phyloP scores from a whole-genome alignment of 2,113 vertebrate species.

The Prionailurus viverrinus region DNA sequence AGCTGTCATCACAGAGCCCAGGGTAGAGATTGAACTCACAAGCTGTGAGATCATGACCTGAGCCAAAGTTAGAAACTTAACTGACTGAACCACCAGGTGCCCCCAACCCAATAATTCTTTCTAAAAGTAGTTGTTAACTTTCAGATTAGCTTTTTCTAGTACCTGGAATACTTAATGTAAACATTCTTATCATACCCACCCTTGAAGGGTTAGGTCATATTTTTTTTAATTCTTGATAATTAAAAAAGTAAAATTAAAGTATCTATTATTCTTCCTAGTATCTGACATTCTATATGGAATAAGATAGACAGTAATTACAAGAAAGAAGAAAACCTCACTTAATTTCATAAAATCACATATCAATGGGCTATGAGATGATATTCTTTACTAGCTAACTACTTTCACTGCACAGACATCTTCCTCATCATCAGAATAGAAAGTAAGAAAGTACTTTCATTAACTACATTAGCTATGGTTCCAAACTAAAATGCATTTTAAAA shows the following conservation, averaged over 20 bases:
- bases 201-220: not conserved
- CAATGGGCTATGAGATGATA: not conserved
- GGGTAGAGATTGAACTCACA: too few relatives aligned
- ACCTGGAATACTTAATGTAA: not conserved
- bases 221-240: not conserved
- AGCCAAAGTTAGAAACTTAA: too few relatives aligned
- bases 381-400: not conserved
- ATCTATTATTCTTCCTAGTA: not conserved
- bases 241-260: not conserved
- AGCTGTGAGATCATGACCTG: too few relatives aligned
- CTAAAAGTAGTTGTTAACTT: not conserved
- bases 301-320: not conserved
- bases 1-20: too few relatives aligned
- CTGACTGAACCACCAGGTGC: too few relatives aligned
- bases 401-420: not conserved
- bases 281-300: not conserved
- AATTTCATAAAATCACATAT: not conserved
- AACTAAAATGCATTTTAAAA: conserved; percentile 24
- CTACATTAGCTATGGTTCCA: not conserved
- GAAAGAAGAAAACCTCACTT: not conserved
- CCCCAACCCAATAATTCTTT: not conserved
- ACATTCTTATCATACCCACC: not conserved
- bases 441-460: not conserved
- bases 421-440: not conserved
- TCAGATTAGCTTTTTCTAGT: not conserved